Evolutionary conservation across 2,797 vertebrate species (phyloP).

Genomic region (Schizopygopsis malacanthus): DNA sequence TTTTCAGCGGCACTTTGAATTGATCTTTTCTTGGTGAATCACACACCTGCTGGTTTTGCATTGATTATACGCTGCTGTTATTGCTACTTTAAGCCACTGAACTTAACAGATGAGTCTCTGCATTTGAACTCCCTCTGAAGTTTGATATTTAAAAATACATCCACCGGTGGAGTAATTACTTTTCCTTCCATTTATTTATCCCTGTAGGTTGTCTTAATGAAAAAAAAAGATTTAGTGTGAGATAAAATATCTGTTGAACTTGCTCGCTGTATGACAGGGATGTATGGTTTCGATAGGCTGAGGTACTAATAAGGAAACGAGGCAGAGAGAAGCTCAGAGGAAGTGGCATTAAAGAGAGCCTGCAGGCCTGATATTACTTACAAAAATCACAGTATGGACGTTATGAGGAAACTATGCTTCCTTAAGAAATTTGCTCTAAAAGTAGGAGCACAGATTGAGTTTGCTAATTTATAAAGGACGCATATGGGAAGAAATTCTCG

Average conservation of each 20-base stretch:
- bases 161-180: conserved; percentile 29
- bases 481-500: not conserved
- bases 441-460: conserved; percentile 13
- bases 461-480: not conserved
- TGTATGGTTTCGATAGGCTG: conserved; percentile 51
- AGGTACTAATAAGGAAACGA: conserved; percentile 43
- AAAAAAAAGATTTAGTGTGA: conserved; percentile 30
- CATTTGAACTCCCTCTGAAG: conserved; percentile 23
- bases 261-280: conserved; percentile 20
- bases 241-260: conserved; percentile 17
- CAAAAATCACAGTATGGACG: not conserved
- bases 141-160: conserved; percentile 45
- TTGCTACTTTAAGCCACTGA: conserved; percentile 46
- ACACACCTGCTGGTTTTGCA: conserved; percentile 29
- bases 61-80: conserved; percentile 32
- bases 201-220: conserved; percentile 19
- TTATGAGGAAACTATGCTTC: conserved; percentile 10
- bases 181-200: conserved; percentile 24
- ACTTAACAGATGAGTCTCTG: conserved; percentile 21
- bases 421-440: conserved; percentile 17
- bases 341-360: conserved; percentile 14
- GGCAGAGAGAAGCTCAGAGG: not conserved
- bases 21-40: conserved; percentile 48
- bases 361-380: conserved; percentile 17
- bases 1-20: conserved; percentile 55